Evolutionary conservation across 2,888 invertebrate species (phyloP), one percentile per base, ranked within the genome.

Genomic region (Cotesia congregata): DNA sequence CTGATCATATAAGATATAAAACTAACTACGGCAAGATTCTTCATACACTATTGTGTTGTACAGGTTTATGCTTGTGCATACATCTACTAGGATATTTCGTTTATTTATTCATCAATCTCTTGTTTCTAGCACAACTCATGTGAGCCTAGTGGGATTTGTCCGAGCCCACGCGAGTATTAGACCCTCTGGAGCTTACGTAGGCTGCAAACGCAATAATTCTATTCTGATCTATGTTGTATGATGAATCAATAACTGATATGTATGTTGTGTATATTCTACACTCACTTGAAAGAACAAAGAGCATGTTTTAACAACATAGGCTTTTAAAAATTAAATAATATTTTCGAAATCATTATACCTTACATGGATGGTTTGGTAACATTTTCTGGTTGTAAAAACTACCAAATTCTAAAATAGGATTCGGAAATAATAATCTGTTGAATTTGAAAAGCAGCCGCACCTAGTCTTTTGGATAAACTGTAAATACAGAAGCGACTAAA

Each of bases 201-300:
- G 50, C 12, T 50, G 50, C 50, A 50, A 50, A 12, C 50, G 12
- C 50, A 12, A 50, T 50, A 50, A 50, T 50, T 50, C 12, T 15
- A 61, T 71, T n/a, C n/a, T 62, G 61, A 72, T 72, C 15, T 62
- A 62, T 64, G 62, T 62, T 62, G 17, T 62, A 72, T 72, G 72
- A 64, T 72, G 17, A 39, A 62, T 64, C 50, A 41, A 72, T 72
- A 12, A 40, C 12, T 72, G 60, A 72, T 61, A 17, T 12, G 7
- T 30, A 30, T 30, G 30, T 30, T 30, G 30, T 30, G 3, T 30
- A 30, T 30, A 30, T 30, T 30, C 4, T 30, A 30, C 1, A n/a
- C 30, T 30, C 60, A 60, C 50, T 59, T 70, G 60, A 38, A 61
- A 72, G 39, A 40, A 62, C 38, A 72, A 62, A 72, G 17, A 64